phyloP scores from a whole-genome alignment of 2,888 invertebrate genomes.

The Lamproptera curius region DNA sequence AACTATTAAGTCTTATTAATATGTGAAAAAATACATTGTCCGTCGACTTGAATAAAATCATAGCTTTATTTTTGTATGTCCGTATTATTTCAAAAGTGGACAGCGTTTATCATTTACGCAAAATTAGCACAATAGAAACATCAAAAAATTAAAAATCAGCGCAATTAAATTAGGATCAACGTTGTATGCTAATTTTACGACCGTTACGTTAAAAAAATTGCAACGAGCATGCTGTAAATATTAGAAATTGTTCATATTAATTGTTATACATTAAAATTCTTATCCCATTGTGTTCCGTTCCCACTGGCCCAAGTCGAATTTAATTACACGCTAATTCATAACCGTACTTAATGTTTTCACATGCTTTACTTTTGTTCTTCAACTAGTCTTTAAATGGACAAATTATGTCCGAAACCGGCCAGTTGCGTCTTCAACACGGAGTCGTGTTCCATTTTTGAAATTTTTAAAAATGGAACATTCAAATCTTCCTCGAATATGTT shows the following conservation, averaged over 20 bases:
- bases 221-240: slow-evolving; percentile 30
- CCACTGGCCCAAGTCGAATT: slow-evolving; percentile 64
- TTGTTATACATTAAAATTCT: slow-evolving; percentile 42
- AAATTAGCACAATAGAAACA: not conserved
- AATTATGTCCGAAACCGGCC: slow-evolving; percentile 11
- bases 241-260: slow-evolving; percentile 51
- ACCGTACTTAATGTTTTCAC: slow-evolving; percentile 50
- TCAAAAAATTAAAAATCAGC: not conserved
- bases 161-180: slow-evolving; percentile 6
- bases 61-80: too few relatives aligned
- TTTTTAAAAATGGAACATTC: too few relatives aligned
- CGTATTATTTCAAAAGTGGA: too few relatives aligned
- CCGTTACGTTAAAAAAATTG: slow-evolving; percentile 8
- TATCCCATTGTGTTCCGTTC: slow-evolving; percentile 60
- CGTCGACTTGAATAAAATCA: too few relatives aligned
- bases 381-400: slow-evolving; percentile 43
- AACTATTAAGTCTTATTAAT: too few relatives aligned
- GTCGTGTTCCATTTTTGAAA: not conserved
- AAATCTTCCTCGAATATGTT: too few relatives aligned
- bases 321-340: slow-evolving; percentile 65
- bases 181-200: slow-evolving; percentile 14
- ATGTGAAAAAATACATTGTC: too few relatives aligned
- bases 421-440: not conserved
- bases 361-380: slow-evolving; percentile 62
- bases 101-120: too few relatives aligned